Percentiles rank a stretch among this genome's conserved stretches.
Evolutionary conservation across 2,888 invertebrate genomes (phyloP).

Genomic region (Nycteola revayana): DNA sequence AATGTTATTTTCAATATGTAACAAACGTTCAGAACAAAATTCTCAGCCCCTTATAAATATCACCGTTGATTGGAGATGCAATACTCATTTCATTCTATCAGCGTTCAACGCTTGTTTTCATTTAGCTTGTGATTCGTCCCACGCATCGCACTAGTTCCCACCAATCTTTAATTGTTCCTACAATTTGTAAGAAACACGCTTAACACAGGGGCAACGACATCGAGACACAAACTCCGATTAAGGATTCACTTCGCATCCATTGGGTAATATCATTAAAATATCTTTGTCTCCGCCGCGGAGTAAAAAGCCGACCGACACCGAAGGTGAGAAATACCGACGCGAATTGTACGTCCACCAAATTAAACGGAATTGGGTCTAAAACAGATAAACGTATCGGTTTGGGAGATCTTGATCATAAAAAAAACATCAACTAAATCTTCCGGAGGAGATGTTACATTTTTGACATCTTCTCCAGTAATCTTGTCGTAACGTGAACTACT

Average conservation of each 20-base stretch:
- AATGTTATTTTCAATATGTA: no score
- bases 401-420: constrained; percentile 40
- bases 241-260: constrained; percentile 76
- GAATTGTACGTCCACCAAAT: constrained; percentile 55
- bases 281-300: constrained; percentile 73
- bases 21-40: no score
- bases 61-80: constrained; percentile 67
- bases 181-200: constrained; percentile 74
- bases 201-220: constrained; percentile 78
- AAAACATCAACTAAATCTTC: constrained; percentile 33
- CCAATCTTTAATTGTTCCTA: constrained; percentile 71
- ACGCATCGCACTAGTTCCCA: constrained; percentile 75
- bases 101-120: constrained; percentile 60
- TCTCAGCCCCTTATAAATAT: constrained; percentile 40
- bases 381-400: constrained; percentile 40
- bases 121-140: constrained; percentile 77
- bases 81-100: constrained; percentile 46
- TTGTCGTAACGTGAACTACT: no score
- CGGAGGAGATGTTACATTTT: constrained; percentile 26
- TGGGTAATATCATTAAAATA: constrained; percentile 81
- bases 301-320: constrained; percentile 67
- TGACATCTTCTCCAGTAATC: no score
- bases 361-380: constrained; percentile 52
- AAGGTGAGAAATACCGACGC: constrained; percentile 75
- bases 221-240: constrained; percentile 63